Percentiles rank a stretch among this genome's conserved stretches.
phyloP scores from a whole-genome alignment of 2,888 invertebrate species.

The Cheilosia urbana region DNA sequence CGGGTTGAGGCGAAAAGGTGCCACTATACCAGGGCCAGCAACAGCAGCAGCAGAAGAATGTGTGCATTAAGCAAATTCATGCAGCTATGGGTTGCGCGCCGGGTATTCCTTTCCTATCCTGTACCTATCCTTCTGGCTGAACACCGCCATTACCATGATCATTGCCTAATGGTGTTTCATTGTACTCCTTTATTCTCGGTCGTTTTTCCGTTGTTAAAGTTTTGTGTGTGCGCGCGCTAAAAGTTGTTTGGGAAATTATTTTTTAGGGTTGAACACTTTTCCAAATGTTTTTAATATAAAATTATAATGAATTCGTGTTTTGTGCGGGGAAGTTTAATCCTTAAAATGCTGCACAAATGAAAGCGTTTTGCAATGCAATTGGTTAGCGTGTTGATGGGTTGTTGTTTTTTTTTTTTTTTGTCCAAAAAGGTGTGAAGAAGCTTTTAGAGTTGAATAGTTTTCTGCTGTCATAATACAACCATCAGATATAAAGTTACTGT shows the following conservation, averaged over 20 bases:
- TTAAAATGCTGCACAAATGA: conserved; percentile 1
- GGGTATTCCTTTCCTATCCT: background rate
- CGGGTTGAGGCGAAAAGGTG: conserved; percentile 11
- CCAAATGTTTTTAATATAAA: conserved; percentile 59
- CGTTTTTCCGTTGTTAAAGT: conserved; percentile 45
- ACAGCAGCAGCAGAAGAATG: conserved; percentile 22
- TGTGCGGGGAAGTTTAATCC: conserved; percentile 13
- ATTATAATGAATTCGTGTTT: conserved; percentile 51
- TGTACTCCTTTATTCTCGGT: conserved; percentile 61
- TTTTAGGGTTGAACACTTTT: conserved; percentile 50
- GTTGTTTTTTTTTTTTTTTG: background rate
- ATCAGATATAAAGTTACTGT: too few relatives aligned
- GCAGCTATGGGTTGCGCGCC: conserved; percentile 30
- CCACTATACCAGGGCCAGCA: background rate
- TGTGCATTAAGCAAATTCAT: conserved; percentile 68
- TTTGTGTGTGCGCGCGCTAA: conserved; percentile 39
- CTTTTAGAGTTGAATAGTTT: background rate
- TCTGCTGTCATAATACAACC: background rate
- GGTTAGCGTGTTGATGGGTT: background rate
- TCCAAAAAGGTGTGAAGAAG: background rate
- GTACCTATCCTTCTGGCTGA: conserved; percentile 49
- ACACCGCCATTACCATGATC: conserved; percentile 47
- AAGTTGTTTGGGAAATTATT: conserved; percentile 35
- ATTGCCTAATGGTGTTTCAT: conserved; percentile 71
- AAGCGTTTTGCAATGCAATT: conserved; percentile 6